A percentile compares a stretch with the other conserved stretches of the same genome.
These are phyloP conservation scores for Thalassarche chlororhynchos DNA, from an alignment of 2,113 vertebrate species.

Conservation along the genomic window DNA sequence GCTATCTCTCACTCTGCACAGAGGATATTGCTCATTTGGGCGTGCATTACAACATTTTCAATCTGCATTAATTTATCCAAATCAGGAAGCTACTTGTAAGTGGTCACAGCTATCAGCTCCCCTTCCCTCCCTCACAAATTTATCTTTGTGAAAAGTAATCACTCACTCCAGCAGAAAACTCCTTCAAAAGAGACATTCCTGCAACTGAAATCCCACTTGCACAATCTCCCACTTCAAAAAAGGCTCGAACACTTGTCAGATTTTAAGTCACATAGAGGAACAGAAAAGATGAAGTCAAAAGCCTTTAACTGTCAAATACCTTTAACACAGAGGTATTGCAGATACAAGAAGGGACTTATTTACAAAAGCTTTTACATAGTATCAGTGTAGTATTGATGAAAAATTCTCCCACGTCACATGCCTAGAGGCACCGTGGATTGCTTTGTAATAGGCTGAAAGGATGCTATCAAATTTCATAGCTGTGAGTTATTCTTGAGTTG, in stretches of 20 bases:
- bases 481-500: not conserved
- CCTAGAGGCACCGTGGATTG: not conserved
- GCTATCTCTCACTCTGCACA: not conserved
- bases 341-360: not conserved
- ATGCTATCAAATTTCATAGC: not conserved
- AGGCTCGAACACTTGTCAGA: not conserved
- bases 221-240: not conserved
- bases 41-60: not conserved
- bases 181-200: not conserved
- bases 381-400: not conserved
- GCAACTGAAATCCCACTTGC: not conserved
- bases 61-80: not conserved
- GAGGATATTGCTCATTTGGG: not conserved
- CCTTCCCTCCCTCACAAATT: not conserved
- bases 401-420: not conserved
- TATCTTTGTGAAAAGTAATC: not conserved
- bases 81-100: not conserved
- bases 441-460: not conserved
- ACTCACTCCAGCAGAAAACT: not conserved
- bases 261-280: not conserved
- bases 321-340: accelerated
- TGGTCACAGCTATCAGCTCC: not conserved
- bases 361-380: not conserved
- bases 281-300: not conserved
- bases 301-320: not conserved